Conservation (phyloP, 2,113 vertebrate genomes). For the Pituophis catenifer region DNA sequence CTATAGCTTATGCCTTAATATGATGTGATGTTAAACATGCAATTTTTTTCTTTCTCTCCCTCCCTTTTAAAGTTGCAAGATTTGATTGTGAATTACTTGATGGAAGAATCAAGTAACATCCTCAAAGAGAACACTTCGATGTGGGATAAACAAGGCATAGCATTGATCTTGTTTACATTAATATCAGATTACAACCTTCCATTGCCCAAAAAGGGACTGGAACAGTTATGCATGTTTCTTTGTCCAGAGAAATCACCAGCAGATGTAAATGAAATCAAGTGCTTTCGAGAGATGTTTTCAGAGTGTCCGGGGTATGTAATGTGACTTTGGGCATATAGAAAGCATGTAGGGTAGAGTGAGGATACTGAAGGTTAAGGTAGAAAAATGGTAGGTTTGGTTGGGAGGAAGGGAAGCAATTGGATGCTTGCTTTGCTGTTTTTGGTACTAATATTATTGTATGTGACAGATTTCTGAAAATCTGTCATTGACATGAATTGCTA, state of each 20-base stretch:
- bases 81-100: conserved; percentile 36
- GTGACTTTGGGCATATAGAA: neutral
- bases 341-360: neutral
- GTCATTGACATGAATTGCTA: neutral
- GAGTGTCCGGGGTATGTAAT: accelerated
- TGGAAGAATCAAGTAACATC: neutral
- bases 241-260: conserved; percentile 1
- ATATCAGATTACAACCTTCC: accelerated
- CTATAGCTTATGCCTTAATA: neutral
- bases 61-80: neutral
- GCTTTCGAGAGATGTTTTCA: neutral
- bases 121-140: accelerated
- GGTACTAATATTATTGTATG: neutral
- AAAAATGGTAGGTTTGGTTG: neutral
- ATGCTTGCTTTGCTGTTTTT: neutral
- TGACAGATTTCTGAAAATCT: neutral
- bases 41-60: neutral
- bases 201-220: accelerated
- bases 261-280: neutral
- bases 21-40: neutral
- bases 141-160: conserved; percentile 52
- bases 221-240: conserved; percentile 52
- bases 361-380: neutral
- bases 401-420: neutral
- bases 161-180: conserved; percentile 31